Percentiles rank a stretch among this genome's conserved stretches.
Conservation (phyloP, 2,113 vertebrate genomes). For the Thunnus maccoyii region DNA sequence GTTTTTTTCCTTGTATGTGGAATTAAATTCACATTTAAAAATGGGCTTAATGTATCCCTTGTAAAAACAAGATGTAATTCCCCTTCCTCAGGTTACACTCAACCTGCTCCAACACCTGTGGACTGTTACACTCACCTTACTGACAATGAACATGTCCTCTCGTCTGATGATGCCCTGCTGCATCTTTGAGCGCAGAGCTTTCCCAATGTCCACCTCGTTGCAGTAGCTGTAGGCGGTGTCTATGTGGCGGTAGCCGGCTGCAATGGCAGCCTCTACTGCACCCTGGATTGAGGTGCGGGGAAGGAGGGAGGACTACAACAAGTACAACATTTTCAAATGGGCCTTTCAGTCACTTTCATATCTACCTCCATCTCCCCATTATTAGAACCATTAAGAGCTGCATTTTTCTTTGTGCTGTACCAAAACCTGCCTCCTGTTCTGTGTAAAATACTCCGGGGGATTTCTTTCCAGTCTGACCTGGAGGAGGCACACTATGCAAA, state of each 20-base stretch:
- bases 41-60: not conserved
- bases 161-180: slow-evolving; percentile 82
- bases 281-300: slow-evolving; percentile 54
- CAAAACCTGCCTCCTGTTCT: too few species aligned
- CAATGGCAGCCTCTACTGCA: slow-evolving; percentile 82
- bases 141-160: slow-evolving; percentile 85
- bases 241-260: slow-evolving; percentile 85
- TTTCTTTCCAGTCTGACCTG: too few species aligned
- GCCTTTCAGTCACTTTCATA: not conserved
- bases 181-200: slow-evolving; percentile 81
- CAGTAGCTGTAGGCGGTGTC: slow-evolving; percentile 81
- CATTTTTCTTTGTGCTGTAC: too few species aligned
- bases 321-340: not conserved
- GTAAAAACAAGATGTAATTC: not conserved
- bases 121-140: slow-evolving; percentile 77
- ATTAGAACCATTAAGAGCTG: too few species aligned
- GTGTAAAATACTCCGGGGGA: too few species aligned
- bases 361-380: too few species aligned
- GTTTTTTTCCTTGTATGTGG: not conserved
- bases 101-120: not conserved
- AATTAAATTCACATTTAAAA: too few species aligned
- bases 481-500: too few species aligned
- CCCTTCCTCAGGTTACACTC: not conserved
- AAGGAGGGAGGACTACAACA: slow-evolving; percentile 47
- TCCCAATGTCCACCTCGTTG: slow-evolving; percentile 82